These are phyloP conservation scores for Chlorodrepanis virens DNA, from an alignment of 2,113 vertebrate species.

Conservation along the genomic window DNA sequence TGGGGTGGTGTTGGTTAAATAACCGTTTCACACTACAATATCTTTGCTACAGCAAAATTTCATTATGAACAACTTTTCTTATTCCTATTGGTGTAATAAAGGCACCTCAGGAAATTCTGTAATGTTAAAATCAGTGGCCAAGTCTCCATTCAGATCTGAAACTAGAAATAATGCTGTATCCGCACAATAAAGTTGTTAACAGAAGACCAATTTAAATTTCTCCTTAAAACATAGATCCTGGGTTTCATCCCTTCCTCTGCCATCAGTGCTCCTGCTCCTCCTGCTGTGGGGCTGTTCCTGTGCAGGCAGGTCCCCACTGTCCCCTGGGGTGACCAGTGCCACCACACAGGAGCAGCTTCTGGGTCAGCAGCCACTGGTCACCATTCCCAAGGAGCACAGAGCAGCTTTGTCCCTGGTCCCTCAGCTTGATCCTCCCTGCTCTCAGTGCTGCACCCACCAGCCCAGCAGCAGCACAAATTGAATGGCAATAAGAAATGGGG, in stretches of 20 bases:
- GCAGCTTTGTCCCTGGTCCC: neutral
- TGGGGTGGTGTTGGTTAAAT: neutral
- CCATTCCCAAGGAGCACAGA: neutral
- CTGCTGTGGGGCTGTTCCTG: neutral
- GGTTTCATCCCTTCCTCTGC: neutral
- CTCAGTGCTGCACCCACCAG: neutral
- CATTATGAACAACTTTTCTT: neutral
- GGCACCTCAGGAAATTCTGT: neutral
- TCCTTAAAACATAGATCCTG: neutral
- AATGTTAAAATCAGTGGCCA: neutral
- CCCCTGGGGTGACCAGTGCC: neutral
- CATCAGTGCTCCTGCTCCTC: neutral
- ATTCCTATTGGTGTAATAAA: neutral
- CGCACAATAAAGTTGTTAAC: neutral
- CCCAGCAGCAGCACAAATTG: neutral
- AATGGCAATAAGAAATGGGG: neutral
- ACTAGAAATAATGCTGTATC: neutral
- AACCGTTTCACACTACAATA: neutral
- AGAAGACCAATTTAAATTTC: neutral
- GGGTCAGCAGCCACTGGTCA: neutral
- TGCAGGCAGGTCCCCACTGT: neutral
- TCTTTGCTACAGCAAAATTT: neutral
- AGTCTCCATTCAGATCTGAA: neutral
- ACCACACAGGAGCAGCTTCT: neutral
- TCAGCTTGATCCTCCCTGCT: neutral